Evolutionary conservation across 2,888 invertebrate species (phyloP).

Genomic region (Drosophila meridiana): DNA sequence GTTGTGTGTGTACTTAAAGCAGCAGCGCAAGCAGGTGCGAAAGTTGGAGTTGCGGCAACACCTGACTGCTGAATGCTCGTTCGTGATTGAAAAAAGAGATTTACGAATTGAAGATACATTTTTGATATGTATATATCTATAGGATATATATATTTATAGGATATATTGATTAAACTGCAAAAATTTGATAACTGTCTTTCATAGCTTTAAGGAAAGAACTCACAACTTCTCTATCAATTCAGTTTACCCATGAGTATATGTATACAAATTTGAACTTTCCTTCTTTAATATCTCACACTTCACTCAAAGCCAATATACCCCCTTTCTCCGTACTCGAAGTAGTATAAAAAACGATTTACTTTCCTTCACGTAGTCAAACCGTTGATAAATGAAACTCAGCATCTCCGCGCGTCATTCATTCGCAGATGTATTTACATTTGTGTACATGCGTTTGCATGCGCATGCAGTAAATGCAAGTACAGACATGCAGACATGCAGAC

Average conservation of each 20-base stretch:
- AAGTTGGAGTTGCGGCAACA: not conserved
- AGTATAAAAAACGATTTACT: conserved; percentile 41
- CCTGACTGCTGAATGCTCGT: not conserved
- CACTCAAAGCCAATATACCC: not conserved
- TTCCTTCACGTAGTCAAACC: conserved; percentile 41
- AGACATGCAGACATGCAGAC: conserved; percentile 7
- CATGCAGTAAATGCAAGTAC: conserved; percentile 13
- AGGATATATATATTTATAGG: too few relatives aligned
- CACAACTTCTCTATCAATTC: too few relatives aligned
- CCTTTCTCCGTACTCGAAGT: not conserved
- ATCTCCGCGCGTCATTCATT: conserved; percentile 27
- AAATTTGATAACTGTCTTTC: too few relatives aligned
- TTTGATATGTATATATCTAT: too few relatives aligned
- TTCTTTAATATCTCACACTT: not conserved
- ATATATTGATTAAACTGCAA: too few relatives aligned
- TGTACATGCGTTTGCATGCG: conserved; percentile 12
- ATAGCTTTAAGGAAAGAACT: too few relatives aligned
- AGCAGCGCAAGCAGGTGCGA: not conserved
- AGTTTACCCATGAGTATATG: too few relatives aligned
- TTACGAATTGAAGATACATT: not conserved
- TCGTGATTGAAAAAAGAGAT: not conserved
- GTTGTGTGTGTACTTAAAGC: not conserved
- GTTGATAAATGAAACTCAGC: conserved; percentile 64
- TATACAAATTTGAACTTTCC: too few relatives aligned
- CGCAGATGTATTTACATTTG: conserved; percentile 8